Percentiles rank a stretch among this genome's conserved stretches.
phyloP scores from a whole-genome alignment of 2,113 vertebrate genomes.

The Dissostichus mawsoni region DNA sequence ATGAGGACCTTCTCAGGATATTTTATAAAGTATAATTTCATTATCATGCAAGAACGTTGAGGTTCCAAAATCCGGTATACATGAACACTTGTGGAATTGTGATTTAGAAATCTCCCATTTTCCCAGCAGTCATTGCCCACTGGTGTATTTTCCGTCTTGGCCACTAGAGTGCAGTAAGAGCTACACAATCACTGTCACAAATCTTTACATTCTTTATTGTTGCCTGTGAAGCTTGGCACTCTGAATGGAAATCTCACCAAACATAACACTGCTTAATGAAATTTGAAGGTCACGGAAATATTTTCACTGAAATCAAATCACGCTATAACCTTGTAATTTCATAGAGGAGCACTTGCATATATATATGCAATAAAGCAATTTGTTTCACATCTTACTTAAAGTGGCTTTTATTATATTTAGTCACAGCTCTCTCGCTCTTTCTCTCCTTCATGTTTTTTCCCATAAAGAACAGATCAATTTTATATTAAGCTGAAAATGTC shows the following conservation, averaged over 20 bases:
- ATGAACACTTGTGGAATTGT: neutral
- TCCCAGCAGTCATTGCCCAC: neutral
- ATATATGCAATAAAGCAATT: conserved; percentile 13
- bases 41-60: neutral
- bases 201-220: conserved; percentile 18
- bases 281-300: conserved; percentile 47
- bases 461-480: neutral
- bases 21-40: neutral
- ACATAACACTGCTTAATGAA: conserved; percentile 16
- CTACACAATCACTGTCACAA: conserved; percentile 33
- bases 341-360: conserved; percentile 1
- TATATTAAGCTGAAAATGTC: neutral
- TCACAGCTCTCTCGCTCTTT: neutral
- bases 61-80: neutral
- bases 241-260: conserved; percentile 28
- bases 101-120: neutral
- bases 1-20: neutral
- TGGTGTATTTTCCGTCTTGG: neutral
- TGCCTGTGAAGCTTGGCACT: conserved; percentile 3
- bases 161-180: conserved; percentile 73
- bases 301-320: conserved; percentile 6
- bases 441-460: neutral
- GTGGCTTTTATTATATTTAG: conserved; percentile 17
- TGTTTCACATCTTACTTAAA: conserved; percentile 22
- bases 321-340: conserved; percentile 1